Evolutionary conservation across 2,113 vertebrate species (phyloP).

Genomic region (Phrynosoma blainvillii): DNA sequence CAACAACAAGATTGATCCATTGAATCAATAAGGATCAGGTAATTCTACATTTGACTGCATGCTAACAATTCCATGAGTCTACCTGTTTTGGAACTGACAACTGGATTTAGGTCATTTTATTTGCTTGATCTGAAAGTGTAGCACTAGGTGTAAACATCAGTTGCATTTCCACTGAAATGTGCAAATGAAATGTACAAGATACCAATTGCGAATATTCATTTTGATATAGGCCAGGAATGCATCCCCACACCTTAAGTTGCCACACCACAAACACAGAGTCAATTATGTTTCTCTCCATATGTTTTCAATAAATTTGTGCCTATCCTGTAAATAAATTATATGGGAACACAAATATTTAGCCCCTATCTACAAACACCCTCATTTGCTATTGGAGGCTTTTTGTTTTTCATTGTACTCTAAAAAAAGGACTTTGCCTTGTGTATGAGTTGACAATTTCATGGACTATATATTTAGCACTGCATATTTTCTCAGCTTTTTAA

Average conservation of each 20-base stretch:
- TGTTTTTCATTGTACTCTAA: background rate
- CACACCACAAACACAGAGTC: background rate
- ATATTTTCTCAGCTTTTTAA: conserved; percentile 39
- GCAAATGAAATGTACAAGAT: background rate
- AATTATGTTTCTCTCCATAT: background rate
- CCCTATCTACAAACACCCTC: no score
- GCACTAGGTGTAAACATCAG: background rate
- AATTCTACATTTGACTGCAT: no score
- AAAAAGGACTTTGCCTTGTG: background rate
- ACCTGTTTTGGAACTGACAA: no score
- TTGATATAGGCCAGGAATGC: background rate
- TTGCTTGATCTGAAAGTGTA: background rate
- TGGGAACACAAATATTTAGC: background rate
- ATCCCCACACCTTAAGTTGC: background rate
- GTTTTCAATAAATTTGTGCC: background rate
- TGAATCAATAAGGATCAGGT: no score
- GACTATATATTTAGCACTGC: background rate
- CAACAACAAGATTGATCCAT: no score
- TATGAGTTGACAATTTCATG: background rate
- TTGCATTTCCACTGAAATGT: background rate
- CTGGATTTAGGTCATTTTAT: no score
- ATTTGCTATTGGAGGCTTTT: no score
- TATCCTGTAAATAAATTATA: background rate
- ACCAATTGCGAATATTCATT: background rate
- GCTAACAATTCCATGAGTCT: no score